Evolutionary conservation across 2,113 vertebrate genomes (phyloP), one percentile per base, ranked within the genome.

Genomic region (Mionectes macconnelli): DNA sequence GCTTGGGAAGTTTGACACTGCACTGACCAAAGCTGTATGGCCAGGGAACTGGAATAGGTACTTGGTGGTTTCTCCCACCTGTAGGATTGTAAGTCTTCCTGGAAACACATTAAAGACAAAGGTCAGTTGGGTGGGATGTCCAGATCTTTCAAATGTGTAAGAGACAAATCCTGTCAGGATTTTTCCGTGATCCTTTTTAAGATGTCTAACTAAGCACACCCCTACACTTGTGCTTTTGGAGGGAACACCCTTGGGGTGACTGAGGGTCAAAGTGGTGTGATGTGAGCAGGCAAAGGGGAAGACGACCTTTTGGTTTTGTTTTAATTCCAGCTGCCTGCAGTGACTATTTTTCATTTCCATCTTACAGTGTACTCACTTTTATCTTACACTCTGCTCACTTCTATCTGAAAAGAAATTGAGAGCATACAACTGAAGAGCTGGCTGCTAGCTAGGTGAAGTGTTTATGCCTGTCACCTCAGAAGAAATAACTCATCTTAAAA

Each of bases 141-240:
- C 21, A 83, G 49, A 27, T n/a, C 44, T 73, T 76, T 23, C 35
- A 42, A n/a, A 45, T 11, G 6, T 50, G 14, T 24, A 53, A 66
- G 70, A 78, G 19, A 45, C 22, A 40, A 53, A 19, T 76, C 23
- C 70, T 86, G 53, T 17, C 50, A 79, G 53, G 56, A 69, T 62
- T 93, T 78, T 66, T 21, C 74, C 60, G 23, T 1, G 3, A 27
- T 42, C 24, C 21, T 60, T 68, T 44, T 12, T 24, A 12, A 44
- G 42, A 57, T 66, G 9, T 74, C 37, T 74, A 35, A 57, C 45
- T 70, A 37, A 67, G 56, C 10, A 5, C 39, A 83, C 8, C 19
- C 37, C 25, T 57, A 22, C 0, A 0, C 17, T 56, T 2, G 1
- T 35, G 10, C 52, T 79, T 83, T 67, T 22, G 37, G 59, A 74